phyloP scores from a whole-genome alignment of 1,140 invertebrate genomes.

The Drosophila baimaii region DNA sequence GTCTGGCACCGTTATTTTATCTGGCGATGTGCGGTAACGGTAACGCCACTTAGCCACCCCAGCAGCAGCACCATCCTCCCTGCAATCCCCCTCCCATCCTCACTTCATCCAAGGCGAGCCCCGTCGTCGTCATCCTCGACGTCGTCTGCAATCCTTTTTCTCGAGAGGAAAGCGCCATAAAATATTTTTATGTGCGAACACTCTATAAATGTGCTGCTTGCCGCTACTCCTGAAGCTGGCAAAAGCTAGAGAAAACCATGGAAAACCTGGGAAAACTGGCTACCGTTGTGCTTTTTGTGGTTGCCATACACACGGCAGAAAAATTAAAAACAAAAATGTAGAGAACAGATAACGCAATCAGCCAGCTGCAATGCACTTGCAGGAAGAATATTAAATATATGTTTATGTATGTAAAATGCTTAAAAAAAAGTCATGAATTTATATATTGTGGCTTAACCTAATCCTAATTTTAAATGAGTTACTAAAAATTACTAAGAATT shows the following conservation, averaged over 20 bases:
- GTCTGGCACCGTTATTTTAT: slow-evolving; percentile 84
- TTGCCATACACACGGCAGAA: slow-evolving; percentile 26
- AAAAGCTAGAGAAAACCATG: slow-evolving; percentile 22
- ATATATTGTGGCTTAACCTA: too few species aligned
- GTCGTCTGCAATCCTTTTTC: slow-evolving; percentile 80
- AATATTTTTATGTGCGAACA: slow-evolving; percentile 84
- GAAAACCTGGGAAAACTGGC: slow-evolving; percentile 20
- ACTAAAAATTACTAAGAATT: not conserved
- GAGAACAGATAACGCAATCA: not conserved
- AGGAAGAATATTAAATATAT: not conserved
- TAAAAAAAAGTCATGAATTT: too few species aligned
- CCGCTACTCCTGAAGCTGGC: slow-evolving; percentile 9
- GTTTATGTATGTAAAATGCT: too few species aligned
- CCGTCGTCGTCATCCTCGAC: slow-evolving; percentile 38
- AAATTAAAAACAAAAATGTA: not conserved
- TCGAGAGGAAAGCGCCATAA: slow-evolving; percentile 76
- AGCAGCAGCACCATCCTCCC: not conserved
- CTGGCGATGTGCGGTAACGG: slow-evolving; percentile 84
- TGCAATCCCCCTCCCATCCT: not conserved
- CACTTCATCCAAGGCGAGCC: slow-evolving; percentile 14
- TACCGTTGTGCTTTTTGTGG: slow-evolving; percentile 50
- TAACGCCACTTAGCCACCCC: slow-evolving; percentile 78
- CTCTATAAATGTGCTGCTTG: slow-evolving; percentile 75
- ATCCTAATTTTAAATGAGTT: not conserved
- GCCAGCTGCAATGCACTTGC: slow-evolving; percentile 14